These are phyloP conservation scores for Seladonia tumulorum DNA, from an alignment of 2,888 invertebrate species.

Conservation along the genomic window DNA sequence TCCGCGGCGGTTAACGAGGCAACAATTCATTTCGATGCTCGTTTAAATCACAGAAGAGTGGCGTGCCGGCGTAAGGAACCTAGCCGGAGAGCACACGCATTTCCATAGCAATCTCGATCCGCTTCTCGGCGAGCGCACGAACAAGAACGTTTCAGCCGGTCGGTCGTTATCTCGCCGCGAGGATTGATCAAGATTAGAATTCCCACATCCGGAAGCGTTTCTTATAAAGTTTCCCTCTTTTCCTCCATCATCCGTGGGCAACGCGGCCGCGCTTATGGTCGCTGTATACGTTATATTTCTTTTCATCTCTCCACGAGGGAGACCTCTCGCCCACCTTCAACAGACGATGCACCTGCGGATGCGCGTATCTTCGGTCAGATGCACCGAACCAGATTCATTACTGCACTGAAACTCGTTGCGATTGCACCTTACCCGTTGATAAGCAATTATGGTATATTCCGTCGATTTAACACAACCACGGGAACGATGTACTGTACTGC, in stretches of 20 bases:
- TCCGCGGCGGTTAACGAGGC: constrained; percentile 15
- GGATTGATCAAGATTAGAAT: constrained; percentile 65
- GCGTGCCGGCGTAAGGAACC: constrained; percentile 20
- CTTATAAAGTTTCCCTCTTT: constrained; percentile 59
- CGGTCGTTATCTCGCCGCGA: constrained; percentile 48
- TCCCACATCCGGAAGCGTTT: constrained; percentile 66
- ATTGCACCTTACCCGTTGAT: neutral
- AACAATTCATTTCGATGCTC: constrained; percentile 34
- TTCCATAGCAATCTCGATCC: constrained; percentile 51
- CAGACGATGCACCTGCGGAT: constrained; percentile 1
- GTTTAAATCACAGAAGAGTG: constrained; percentile 33
- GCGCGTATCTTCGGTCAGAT: neutral
- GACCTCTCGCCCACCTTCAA: neutral
- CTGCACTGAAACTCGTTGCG: neutral
- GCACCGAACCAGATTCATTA: neutral
- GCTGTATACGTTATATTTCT: neutral
- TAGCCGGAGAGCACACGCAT: constrained; percentile 14
- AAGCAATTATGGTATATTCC: neutral
- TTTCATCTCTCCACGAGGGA: neutral
- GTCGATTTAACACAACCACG: no score
- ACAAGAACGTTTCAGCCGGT: constrained; percentile 23
- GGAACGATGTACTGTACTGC: no score
- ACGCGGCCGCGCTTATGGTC: neutral
- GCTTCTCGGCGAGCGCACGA: constrained; percentile 53
- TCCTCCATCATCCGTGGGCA: constrained; percentile 34